Base-by-base conservation (phyloP, 2,797 vertebrate species). In the Coendou prehensilis region DNA sequence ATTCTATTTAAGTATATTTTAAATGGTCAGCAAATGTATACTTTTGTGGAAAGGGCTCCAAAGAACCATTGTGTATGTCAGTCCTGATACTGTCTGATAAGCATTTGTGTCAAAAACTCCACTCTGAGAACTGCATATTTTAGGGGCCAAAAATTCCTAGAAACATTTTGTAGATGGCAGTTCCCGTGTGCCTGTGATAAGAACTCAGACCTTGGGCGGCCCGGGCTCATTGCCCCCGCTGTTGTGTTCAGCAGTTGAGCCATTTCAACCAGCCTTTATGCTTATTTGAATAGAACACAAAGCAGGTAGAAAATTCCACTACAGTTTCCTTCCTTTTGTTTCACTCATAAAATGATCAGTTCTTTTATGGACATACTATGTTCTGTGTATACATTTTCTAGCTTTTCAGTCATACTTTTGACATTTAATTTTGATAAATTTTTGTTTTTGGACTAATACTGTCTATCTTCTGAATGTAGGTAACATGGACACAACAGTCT, bases 241-340 rank as follows among this genome's bases (percentile, higher is more conserved):
- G 15, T 4, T 4, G 1, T 37, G n/a, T 23, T 63, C 82, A 84
- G 82, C 8, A 4, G 6, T 22, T 41, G n/a, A 54, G 52, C 52
- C 26, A 5, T 57, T 57, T 87, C 26, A 45, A 15, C 6, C 8
- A 47, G 64, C 73, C 45, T 81, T 81, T 63, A 22, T 11, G 18
- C 5, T 1, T 61, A 41, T 84, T 41, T 93, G 79, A 88, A 69
- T 6, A 45, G 64, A 81, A 71, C 50, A 81, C 67, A 81, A 54
- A 93, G 26, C 79, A 85, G 28, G 82, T 84, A 52, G 90, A 91
- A 93, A 95, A 81, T 57, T 71, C 88, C 50, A 63, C 52, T 30
- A 4, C 2, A 1, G 26, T 45, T 47, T 88, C 54, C 52, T 23
- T 69, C 23, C 45, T 88, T 79, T 37, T 41, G 54, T 96, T 64